Evolutionary conservation across 2,113 vertebrate species (phyloP).

Genomic region (Lutjanus erythropterus): DNA sequence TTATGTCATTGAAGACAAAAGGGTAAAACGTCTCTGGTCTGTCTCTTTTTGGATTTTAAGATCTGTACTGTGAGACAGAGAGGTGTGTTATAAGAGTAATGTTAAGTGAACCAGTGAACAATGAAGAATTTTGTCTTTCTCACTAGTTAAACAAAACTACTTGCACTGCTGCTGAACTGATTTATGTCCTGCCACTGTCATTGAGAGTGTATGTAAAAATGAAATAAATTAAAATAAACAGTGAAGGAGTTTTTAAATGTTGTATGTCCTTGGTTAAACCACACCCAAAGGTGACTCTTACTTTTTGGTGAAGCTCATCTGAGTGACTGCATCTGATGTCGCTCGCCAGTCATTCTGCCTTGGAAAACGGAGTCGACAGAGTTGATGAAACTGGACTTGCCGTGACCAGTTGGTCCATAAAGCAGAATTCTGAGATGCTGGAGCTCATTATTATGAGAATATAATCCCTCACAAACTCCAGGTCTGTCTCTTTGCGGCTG

Average conservation of each 20-base stretch:
- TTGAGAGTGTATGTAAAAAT: not conserved
- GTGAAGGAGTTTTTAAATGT: not conserved
- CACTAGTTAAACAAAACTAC: too few species aligned
- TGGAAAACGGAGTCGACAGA: constrained; percentile 50
- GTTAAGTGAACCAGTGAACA: too few species aligned
- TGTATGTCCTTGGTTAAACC: not conserved
- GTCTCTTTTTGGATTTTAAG: constrained; percentile 20
- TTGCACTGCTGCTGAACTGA: not conserved
- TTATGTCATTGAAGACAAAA: constrained; percentile 44
- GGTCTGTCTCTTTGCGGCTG: not conserved
- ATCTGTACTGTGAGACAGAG: constrained; percentile 23
- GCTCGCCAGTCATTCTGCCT: not conserved
- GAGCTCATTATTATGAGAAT: not conserved
- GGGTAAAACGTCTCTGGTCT: not conserved
- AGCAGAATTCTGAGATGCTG: constrained; percentile 4
- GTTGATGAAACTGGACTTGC: constrained; percentile 59
- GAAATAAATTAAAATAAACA: not conserved
- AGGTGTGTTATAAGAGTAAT: too few species aligned
- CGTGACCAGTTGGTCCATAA: not conserved
- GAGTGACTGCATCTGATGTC: not conserved
- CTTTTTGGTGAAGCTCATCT: not conserved
- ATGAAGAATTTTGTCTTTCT: too few species aligned
- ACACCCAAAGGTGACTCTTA: constrained; percentile 7
- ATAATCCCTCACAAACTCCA: not conserved
- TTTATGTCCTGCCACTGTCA: not conserved